Conservation (phyloP, 2,113 vertebrate genomes). For the Lasiurus borealis region DNA sequence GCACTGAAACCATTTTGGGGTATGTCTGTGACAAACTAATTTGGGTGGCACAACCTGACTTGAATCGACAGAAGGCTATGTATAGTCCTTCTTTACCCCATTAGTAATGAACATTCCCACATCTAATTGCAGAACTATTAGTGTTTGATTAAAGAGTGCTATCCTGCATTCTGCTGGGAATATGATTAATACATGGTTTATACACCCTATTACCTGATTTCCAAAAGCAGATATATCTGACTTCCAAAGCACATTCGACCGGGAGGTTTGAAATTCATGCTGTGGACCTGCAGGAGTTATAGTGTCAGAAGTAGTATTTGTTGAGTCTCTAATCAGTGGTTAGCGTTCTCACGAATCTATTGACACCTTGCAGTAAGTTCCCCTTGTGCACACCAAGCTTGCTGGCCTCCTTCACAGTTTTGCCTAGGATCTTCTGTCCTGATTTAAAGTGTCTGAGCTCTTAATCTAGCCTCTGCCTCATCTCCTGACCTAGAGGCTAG, state of each 20-base stretch:
- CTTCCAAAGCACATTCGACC: not conserved
- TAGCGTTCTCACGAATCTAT: not conserved
- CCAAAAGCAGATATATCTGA: slow-evolving; percentile 18
- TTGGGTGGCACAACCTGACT: not conserved
- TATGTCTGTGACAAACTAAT: not conserved
- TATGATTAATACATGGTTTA: not conserved
- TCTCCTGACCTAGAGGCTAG: not conserved
- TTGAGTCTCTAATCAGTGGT: not conserved
- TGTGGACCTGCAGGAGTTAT: not conserved
- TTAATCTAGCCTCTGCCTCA: not conserved
- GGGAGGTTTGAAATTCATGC: not conserved
- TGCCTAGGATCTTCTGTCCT: not conserved
- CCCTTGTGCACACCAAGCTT: not conserved
- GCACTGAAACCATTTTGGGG: not conserved
- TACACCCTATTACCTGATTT: not conserved
- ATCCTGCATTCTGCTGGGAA: not conserved
- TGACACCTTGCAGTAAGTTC: not conserved
- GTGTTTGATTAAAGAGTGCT: not conserved
- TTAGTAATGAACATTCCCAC: not conserved
- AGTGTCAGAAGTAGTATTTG: not conserved
- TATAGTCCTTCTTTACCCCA: not conserved
- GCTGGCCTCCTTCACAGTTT: not conserved
- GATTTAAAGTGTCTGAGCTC: slow-evolving; percentile 44
- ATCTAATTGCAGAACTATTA: not conserved
- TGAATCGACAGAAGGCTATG: slow-evolving; percentile 22